phyloP scores from a whole-genome alignment of 2,113 vertebrate species.

The Apus apus region DNA sequence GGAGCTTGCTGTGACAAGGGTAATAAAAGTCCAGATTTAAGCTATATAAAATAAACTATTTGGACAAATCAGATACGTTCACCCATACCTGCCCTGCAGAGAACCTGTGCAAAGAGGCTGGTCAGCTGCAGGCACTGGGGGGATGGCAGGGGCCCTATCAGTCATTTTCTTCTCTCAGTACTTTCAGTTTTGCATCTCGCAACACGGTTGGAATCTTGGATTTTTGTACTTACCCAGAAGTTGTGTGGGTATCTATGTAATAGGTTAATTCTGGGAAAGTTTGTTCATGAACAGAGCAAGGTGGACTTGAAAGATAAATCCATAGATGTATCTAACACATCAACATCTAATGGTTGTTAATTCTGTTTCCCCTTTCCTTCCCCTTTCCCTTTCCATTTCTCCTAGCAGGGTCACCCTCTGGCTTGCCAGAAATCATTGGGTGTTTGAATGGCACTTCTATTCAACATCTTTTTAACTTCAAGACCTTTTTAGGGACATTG shows the following conservation, averaged over 20 bases:
- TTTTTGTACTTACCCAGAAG: background rate
- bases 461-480: constrained; percentile 59
- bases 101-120: background rate
- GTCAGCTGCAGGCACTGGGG: background rate
- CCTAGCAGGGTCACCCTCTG: background rate
- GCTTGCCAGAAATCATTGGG: constrained; percentile 57
- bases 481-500: constrained; percentile 46
- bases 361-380: background rate
- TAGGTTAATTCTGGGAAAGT: background rate
- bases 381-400: background rate
- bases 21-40: background rate
- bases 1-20: background rate
- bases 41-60: background rate
- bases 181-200: rapidly evolving
- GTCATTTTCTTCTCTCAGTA: background rate
- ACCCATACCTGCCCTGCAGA: rapidly evolving
- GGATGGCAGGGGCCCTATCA: background rate
- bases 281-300: background rate
- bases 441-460: constrained; percentile 59
- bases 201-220: background rate
- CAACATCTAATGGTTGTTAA: background rate
- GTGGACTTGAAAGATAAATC: background rate
- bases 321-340: background rate
- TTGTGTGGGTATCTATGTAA: background rate
- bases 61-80: background rate